phyloP scores from a whole-genome alignment of 2,888 invertebrate genomes.

The Epirrhoe tristata region DNA sequence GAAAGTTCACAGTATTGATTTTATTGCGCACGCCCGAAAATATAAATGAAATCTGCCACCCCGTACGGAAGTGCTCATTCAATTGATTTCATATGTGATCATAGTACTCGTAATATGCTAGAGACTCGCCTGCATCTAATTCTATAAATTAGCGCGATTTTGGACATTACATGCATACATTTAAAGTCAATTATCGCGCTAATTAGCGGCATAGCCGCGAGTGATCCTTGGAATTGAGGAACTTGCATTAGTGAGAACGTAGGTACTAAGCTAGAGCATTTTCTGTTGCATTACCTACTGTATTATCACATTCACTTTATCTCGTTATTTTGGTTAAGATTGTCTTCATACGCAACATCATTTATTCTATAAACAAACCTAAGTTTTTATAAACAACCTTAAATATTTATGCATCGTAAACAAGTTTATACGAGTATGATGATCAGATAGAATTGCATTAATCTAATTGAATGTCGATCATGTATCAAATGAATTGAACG shows the following conservation, averaged over 20 bases:
- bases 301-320: neutral
- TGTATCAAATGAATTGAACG: slow-evolving; percentile 29
- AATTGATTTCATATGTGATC: slow-evolving; percentile 48
- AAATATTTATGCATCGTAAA: slow-evolving; percentile 1
- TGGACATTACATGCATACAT: too few species aligned
- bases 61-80: slow-evolving; percentile 60
- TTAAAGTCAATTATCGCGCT: too few species aligned
- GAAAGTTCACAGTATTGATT: slow-evolving; percentile 84
- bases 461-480: slow-evolving; percentile 37
- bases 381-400: neutral
- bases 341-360: too few species aligned
- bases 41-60: slow-evolving; percentile 72
- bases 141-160: too few species aligned
- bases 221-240: neutral
- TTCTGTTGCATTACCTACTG: neutral
- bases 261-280: neutral
- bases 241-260: neutral
- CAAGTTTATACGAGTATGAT: slow-evolving; percentile 20
- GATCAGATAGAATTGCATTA: slow-evolving; percentile 32
- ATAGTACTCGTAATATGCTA: neutral
- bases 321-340: too few species aligned
- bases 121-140: too few species aligned
- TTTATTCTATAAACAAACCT: neutral
- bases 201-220: too few species aligned
- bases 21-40: slow-evolving; percentile 84